phyloP scores from a whole-genome alignment of 1,140 invertebrate species.

The Aphaenogaster floridana region DNA sequence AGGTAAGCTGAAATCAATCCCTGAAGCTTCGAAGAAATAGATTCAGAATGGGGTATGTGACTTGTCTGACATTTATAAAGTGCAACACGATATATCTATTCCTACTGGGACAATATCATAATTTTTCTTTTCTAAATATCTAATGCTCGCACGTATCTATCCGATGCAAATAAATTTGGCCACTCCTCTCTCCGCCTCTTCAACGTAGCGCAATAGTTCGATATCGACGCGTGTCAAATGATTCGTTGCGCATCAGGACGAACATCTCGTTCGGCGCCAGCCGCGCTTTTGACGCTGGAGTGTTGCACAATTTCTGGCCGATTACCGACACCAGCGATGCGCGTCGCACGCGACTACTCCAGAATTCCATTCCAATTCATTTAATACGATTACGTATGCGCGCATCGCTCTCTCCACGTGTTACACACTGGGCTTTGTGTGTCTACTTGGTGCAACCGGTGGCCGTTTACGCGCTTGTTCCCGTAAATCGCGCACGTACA shows the following conservation, averaged over 20 bases:
- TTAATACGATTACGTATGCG: conserved; percentile 72
- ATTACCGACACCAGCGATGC: conserved; percentile 64
- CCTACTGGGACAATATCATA: neutral
- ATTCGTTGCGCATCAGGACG: neutral
- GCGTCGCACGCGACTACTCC: conserved; percentile 66
- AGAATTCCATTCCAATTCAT: conserved; percentile 75
- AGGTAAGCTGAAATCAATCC: conserved; percentile 12
- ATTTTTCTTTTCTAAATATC: neutral
- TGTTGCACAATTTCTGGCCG: conserved; percentile 64
- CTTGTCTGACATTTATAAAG: conserved; percentile 24
- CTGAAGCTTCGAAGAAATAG: neutral
- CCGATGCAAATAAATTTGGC: neutral
- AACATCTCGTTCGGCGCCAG: conserved; percentile 13
- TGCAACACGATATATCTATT: neutral
- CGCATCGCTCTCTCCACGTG: conserved; percentile 55
- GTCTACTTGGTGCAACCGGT: conserved; percentile 57
- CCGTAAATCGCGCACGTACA: conserved; percentile 10
- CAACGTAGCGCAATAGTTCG: neutral
- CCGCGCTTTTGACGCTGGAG: neutral
- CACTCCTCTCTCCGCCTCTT: neutral
- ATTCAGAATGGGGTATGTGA: conserved; percentile 24
- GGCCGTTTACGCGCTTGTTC: conserved; percentile 41
- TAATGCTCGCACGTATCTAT: neutral
- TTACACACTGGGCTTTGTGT: conserved; percentile 2
- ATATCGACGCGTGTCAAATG: conserved; percentile 30